These are phyloP conservation scores for Helicoverpa assulta DNA, from an alignment of 2,888 invertebrate genomes.

Conservation along the genomic window DNA sequence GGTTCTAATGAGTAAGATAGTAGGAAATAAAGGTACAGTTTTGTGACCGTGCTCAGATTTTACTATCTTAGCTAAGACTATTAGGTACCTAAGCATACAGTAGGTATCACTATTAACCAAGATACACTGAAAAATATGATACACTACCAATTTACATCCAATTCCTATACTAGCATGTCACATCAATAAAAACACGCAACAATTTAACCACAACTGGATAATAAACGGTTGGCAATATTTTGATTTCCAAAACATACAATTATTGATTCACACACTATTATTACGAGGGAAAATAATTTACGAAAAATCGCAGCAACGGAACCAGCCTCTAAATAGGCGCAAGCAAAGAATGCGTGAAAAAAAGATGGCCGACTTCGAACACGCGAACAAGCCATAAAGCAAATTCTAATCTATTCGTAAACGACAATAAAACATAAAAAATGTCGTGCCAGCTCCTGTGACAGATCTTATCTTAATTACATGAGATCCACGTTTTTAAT, in stretches of 20 bases:
- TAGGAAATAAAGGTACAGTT: slow-evolving; percentile 46
- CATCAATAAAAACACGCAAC: slow-evolving; percentile 29
- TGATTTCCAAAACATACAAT: slow-evolving; percentile 53
- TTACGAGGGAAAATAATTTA: slow-evolving; percentile 48
- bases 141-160: neutral
- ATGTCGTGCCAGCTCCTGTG: slow-evolving; percentile 55
- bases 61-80: neutral
- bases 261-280: slow-evolving; percentile 39
- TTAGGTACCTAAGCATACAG: neutral
- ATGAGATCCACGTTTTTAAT: slow-evolving; percentile 62
- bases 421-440: slow-evolving; percentile 66
- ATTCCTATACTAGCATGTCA: slow-evolving; percentile 1
- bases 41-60: slow-evolving; percentile 4
- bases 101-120: neutral
- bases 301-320: slow-evolving; percentile 39
- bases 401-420: slow-evolving; percentile 74
- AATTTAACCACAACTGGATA: slow-evolving; percentile 17
- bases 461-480: slow-evolving; percentile 72
- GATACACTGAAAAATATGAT: neutral
- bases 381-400: slow-evolving; percentile 81
- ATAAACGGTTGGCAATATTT: slow-evolving; percentile 11
- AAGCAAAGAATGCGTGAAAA: slow-evolving; percentile 65
- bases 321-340: slow-evolving; percentile 56
- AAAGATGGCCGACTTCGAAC: slow-evolving; percentile 68
- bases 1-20: slow-evolving; percentile 66